Conservation (phyloP, 2,113 vertebrate species). For the Toxotes chatareus region DNA sequence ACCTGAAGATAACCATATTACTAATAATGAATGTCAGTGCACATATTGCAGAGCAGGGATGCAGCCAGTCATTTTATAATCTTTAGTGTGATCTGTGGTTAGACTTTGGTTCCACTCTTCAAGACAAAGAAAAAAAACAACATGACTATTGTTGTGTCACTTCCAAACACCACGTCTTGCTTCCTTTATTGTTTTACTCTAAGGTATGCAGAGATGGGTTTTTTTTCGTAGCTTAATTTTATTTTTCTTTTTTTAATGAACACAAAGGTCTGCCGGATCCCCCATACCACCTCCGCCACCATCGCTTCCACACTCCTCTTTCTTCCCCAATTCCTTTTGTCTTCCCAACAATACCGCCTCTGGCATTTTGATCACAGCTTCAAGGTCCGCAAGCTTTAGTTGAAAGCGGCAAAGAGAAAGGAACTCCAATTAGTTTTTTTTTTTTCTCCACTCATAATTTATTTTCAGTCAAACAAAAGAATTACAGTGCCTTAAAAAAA, state of each 20-base stretch:
- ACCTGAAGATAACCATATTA: no score
- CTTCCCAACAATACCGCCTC: slow-evolving; percentile 37
- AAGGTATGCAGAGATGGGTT: slow-evolving; percentile 18
- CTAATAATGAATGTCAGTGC: no score
- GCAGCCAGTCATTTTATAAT: no score
- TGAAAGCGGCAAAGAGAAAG: slow-evolving; percentile 35
- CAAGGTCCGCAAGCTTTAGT: slow-evolving; percentile 47
- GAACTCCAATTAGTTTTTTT: slow-evolving; percentile 48
- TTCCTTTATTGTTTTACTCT: slow-evolving; percentile 18
- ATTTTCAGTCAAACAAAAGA: slow-evolving; percentile 51
- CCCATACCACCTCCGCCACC: neutral
- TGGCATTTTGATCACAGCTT: slow-evolving; percentile 55
- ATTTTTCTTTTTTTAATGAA: slow-evolving; percentile 17
- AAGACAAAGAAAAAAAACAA: neutral
- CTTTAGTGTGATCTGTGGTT: no score
- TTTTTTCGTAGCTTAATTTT: slow-evolving; percentile 11
- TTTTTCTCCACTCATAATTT: slow-evolving; percentile 26
- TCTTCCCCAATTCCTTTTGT: slow-evolving; percentile 42
- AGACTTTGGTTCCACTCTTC: no score
- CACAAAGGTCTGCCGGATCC: slow-evolving; percentile 4
- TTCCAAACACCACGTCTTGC: neutral
- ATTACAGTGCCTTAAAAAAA: neutral
- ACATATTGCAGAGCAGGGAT: no score
- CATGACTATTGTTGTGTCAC: neutral
- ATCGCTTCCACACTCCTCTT: neutral